Conservation (phyloP, 2,113 vertebrate genomes). For the Sander vitreus region DNA sequence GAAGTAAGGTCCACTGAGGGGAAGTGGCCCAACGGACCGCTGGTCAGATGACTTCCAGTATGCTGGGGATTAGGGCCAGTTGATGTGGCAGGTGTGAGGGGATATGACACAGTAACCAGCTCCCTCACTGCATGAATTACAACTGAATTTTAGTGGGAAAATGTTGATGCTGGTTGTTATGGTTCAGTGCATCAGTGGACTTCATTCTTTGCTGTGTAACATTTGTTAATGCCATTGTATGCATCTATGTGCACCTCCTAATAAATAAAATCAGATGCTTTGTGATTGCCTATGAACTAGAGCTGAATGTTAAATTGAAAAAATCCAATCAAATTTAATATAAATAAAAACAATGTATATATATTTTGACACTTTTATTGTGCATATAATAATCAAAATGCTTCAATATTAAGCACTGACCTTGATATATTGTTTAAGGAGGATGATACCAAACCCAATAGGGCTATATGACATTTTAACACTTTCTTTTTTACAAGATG, state of each 20-base stretch:
- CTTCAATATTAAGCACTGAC: not conserved
- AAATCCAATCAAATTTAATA: not conserved
- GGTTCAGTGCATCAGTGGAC: not conserved
- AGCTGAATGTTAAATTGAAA: not conserved
- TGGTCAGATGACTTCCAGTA: conserved; percentile 85
- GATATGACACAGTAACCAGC: conserved; percentile 58
- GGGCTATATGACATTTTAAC: not conserved
- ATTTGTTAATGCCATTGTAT: not conserved
- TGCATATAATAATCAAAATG: not conserved
- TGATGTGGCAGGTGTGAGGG: conserved; percentile 80
- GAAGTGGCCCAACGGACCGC: conserved; percentile 75
- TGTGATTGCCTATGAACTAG: not conserved
- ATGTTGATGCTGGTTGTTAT: not conserved
- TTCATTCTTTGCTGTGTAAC: not conserved
- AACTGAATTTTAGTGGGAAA: not conserved
- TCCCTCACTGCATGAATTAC: conserved; percentile 13
- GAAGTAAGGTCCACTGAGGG: conserved; percentile 77
- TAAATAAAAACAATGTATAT: not conserved
- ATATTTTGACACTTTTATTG: not conserved
- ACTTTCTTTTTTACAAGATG: not conserved
- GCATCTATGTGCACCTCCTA: not conserved
- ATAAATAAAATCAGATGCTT: not conserved
- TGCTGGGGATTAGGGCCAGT: conserved; percentile 79
- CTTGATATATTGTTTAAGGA: not conserved
- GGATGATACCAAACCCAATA: not conserved